phyloP scores from a whole-genome alignment of 2,888 invertebrate genomes.

The Hirudinaria manillensis region DNA sequence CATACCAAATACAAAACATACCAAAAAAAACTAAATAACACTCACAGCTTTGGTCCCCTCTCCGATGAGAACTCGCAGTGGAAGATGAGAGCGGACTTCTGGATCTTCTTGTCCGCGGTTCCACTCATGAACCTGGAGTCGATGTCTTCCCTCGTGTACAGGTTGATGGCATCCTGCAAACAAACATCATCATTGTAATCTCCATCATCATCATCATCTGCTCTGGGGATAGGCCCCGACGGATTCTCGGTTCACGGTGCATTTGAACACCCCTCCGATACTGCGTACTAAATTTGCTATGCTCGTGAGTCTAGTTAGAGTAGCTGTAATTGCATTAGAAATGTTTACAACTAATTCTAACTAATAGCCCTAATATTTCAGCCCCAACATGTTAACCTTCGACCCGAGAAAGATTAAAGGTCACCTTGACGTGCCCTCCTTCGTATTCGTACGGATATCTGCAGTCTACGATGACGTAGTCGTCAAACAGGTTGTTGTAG shows the following conservation, averaged over 20 bases:
- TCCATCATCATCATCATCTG: not conserved
- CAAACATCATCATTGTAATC: not conserved
- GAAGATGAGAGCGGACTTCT: conserved; percentile 75
- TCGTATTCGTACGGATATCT: conserved; percentile 89
- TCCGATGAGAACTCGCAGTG: conserved; percentile 97
- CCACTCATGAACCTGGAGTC: conserved; percentile 59
- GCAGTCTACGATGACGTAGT: conserved; percentile 79
- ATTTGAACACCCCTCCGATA: too few species aligned
- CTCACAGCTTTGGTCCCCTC: conserved; percentile 85
- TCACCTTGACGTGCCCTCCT: conserved; percentile 73
- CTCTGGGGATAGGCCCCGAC: too few species aligned
- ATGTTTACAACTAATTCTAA: too few species aligned
- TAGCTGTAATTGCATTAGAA: too few species aligned
- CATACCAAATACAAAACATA: too few species aligned
- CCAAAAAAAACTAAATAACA: conserved; percentile 41
- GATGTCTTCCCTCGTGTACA: conserved; percentile 74
- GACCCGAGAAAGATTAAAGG: not conserved
- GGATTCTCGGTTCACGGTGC: too few species aligned
- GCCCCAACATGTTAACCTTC: too few species aligned
- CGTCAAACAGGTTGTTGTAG: conserved; percentile 62
- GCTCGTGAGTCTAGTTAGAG: too few species aligned
- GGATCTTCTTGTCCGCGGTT: conserved; percentile 42
- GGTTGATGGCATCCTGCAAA: conserved; percentile 67
- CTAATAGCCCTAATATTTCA: too few species aligned
- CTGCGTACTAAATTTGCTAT: too few species aligned